phyloP scores from a whole-genome alignment of 92 coral and sea anemone genomes.

The Siderastrea siderea region DNA sequence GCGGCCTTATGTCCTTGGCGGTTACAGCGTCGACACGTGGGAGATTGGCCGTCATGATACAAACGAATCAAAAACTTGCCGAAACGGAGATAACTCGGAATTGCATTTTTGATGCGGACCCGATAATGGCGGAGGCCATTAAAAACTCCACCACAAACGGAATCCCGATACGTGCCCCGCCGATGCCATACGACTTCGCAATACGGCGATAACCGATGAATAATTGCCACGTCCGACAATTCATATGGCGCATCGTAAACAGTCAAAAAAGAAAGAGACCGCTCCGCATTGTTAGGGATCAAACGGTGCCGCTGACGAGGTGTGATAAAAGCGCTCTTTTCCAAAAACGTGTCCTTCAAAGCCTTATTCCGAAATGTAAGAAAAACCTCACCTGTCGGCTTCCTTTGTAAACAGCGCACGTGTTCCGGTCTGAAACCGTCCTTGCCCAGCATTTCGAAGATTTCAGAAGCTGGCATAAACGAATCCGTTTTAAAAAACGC shows the following conservation, averaged over 20 bases:
- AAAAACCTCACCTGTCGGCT: not conserved
- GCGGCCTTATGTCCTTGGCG: not conserved
- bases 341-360: not conserved
- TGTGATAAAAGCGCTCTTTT: not conserved
- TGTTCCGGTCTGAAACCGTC: not conserved
- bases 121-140: constrained; percentile 1
- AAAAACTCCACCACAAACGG: not conserved
- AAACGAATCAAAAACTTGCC: not conserved
- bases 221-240: not conserved
- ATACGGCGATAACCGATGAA: not conserved
- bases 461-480: not conserved
- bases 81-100: not conserved
- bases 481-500: too few species aligned
- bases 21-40: not conserved
- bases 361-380: not conserved
- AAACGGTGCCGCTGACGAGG: not conserved
- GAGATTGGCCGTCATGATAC: not conserved
- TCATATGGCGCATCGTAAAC: not conserved
- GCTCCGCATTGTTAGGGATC: not conserved
- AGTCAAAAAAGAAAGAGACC: not conserved
- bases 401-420: not conserved
- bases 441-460: not conserved
- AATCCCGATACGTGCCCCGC: not conserved
- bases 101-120: not conserved
- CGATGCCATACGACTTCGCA: not conserved